Percentiles rank a stretch among this genome's conserved stretches.
Conservation (phyloP, 2,113 vertebrate genomes). For the Mesembrinibis cayennensis region DNA sequence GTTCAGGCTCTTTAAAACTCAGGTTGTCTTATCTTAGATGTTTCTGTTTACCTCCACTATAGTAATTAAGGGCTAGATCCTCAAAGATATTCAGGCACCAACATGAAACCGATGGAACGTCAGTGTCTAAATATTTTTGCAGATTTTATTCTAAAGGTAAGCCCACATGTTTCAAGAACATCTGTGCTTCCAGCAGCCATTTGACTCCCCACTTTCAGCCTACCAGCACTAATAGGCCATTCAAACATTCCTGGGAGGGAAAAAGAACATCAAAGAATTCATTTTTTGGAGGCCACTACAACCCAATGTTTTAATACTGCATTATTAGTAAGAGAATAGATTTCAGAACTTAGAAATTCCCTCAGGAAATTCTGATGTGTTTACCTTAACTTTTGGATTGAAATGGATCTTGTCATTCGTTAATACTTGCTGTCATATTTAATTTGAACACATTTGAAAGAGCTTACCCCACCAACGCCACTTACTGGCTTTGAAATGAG, state of each 20-base stretch:
- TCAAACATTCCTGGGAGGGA: neutral
- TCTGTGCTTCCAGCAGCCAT: neutral
- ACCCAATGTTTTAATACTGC: neutral
- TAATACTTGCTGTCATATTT: neutral
- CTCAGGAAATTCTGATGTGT: neutral
- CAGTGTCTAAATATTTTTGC: conserved; percentile 17
- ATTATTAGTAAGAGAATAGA: neutral
- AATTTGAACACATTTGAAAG: neutral
- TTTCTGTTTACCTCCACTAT: conserved; percentile 14
- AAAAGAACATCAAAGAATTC: neutral
- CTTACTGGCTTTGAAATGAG: neutral
- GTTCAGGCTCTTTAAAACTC: neutral
- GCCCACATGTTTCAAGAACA: neutral
- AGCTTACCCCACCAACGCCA: neutral
- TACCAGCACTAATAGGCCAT: neutral
- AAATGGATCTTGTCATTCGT: neutral
- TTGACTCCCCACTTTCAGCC: neutral
- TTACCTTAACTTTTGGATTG: neutral
- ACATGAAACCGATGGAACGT: neutral
- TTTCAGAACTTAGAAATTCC: neutral
- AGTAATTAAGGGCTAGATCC: conserved; percentile 9
- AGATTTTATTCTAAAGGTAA: neutral
- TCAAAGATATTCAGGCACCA: conserved; percentile 29
- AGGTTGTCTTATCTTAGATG: neutral
- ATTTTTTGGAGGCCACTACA: neutral